Evolutionary conservation across 2,888 invertebrate genomes (phyloP).

Genomic region (Diogma glabrata): DNA sequence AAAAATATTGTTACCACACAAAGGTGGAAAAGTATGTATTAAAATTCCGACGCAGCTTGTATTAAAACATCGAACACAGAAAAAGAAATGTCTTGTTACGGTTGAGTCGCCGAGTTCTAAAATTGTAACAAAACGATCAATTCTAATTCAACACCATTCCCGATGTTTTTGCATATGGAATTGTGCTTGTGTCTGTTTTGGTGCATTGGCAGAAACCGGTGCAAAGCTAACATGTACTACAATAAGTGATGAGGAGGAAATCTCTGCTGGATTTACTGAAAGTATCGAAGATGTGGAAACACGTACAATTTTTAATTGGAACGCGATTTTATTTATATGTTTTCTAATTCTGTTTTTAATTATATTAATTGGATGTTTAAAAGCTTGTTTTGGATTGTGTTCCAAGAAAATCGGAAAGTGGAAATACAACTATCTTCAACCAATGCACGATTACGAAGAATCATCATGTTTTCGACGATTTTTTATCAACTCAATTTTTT

Average conservation of each 20-base stretch:
- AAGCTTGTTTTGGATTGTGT: conserved; percentile 25
- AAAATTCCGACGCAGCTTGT: conserved; percentile 24
- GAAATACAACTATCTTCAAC: conserved; percentile 25
- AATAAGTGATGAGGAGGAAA: conserved; percentile 18
- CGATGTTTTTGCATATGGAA: conserved; percentile 31
- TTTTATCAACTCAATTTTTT: conserved; percentile 25
- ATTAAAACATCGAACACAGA: background rate
- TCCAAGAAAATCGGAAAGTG: conserved; percentile 19
- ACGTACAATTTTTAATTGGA: background rate
- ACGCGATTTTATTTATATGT: background rate
- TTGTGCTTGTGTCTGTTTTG: conserved; percentile 28
- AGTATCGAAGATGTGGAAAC: background rate
- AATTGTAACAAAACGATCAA: conserved; percentile 21
- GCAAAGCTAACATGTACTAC: conserved; percentile 24
- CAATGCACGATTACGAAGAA: conserved; percentile 21
- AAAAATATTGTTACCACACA: conserved; percentile 22
- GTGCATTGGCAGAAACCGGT: conserved; percentile 22
- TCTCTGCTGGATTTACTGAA: conserved; percentile 23
- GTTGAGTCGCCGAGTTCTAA: conserved; percentile 15
- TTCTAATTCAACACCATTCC: conserved; percentile 23
- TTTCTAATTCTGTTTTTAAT: conserved; percentile 10
- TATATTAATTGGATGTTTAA: conserved; percentile 22
- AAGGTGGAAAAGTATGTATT: conserved; percentile 24
- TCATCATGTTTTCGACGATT: conserved; percentile 22
- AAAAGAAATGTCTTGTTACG: conserved; percentile 15